Percentiles rank a stretch among this genome's conserved stretches.
phyloP scores from a whole-genome alignment of 2,888 invertebrate genomes.

The Caenorhabditis imperialis region DNA sequence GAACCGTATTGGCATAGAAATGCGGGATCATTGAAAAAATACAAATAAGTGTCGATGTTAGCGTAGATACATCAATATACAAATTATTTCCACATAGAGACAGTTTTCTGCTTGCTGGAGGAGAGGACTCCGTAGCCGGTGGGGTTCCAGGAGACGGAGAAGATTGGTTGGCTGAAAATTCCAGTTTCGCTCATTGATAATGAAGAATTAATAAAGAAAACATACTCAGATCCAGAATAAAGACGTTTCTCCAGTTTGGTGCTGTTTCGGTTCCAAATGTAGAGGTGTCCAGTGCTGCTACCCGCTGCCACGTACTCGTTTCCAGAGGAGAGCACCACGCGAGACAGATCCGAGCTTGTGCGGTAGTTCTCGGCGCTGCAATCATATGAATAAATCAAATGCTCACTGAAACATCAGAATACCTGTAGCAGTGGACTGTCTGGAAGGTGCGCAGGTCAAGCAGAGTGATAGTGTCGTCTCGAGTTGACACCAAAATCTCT shows the following conservation, averaged over 20 bases:
- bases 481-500: conserved; percentile 90
- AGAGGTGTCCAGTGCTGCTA: conserved; percentile 43
- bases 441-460: conserved; percentile 93
- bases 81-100: conserved; percentile 30
- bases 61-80: neutral
- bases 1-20: too few species aligned
- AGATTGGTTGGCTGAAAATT: conserved; percentile 27
- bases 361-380: conserved; percentile 91
- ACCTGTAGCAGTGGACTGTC: conserved; percentile 88
- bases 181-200: neutral
- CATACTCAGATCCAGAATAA: conserved; percentile 22
- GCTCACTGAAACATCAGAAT: neutral
- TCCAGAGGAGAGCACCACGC: conserved; percentile 66
- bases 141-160: conserved; percentile 47
- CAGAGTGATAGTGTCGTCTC: conserved; percentile 94
- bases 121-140: conserved; percentile 46
- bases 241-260: conserved; percentile 55
- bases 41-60: neutral
- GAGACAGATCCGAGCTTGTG: conserved; percentile 67
- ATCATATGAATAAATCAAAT: too few species aligned
- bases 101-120: conserved; percentile 27
- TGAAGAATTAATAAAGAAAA: too few species aligned
- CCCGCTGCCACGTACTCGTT: conserved; percentile 58
- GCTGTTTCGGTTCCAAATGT: conserved; percentile 55
- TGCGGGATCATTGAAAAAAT: neutral